Evolutionary conservation across 2,888 invertebrate species (phyloP), one percentile per base, ranked within the genome.

Genomic region (Ectobius pallidus): DNA sequence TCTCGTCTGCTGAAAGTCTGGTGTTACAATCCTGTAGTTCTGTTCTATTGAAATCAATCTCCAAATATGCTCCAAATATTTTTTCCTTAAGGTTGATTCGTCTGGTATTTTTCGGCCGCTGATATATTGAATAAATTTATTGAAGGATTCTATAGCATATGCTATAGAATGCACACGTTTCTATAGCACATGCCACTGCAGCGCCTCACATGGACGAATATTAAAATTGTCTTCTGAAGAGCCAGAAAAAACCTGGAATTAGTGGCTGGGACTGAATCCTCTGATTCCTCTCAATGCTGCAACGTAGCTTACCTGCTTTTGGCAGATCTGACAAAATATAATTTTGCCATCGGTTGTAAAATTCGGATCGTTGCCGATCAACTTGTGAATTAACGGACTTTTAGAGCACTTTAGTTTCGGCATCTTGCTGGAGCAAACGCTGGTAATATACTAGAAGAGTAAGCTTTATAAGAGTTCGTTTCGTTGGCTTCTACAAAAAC

Each of bases 151-250:
- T 39, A 9, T n/a, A n/a, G 9, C n/a, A n/a, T n/a, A n/a, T n/a
- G n/a, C n/a, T n/a, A n/a, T n/a, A n/a, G n/a, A n/a, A n/a, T n/a
- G n/a, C n/a, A n/a, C n/a, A 6, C 7, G 6, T 39, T 39, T 39
- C 39, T 39, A 14, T 39, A 39, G 39, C 14, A 39, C 84, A n/a
- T n/a, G n/a, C n/a, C n/a, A n/a, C n/a, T n/a, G n/a, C n/a, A 46
- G 14, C 3, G 46, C 46, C n/a, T n/a, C 46, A 46, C 46, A 7
- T 7, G 3, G n/a, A n/a, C n/a, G n/a, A n/a, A n/a, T n/a, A n/a
- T n/a, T n/a, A n/a, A n/a, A n/a, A n/a, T n/a, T n/a, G n/a, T n/a
- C n/a, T n/a, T n/a, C n/a, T n/a, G n/a, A n/a, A n/a, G n/a, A n/a
- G n/a, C n/a, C n/a, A n/a, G n/a, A n/a, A 46, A 3, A 11, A n/a